Percentiles rank a stretch among this genome's conserved stretches.
phyloP scores from a whole-genome alignment of 1,140 invertebrate genomes.

The Branchinecta lindahli region DNA sequence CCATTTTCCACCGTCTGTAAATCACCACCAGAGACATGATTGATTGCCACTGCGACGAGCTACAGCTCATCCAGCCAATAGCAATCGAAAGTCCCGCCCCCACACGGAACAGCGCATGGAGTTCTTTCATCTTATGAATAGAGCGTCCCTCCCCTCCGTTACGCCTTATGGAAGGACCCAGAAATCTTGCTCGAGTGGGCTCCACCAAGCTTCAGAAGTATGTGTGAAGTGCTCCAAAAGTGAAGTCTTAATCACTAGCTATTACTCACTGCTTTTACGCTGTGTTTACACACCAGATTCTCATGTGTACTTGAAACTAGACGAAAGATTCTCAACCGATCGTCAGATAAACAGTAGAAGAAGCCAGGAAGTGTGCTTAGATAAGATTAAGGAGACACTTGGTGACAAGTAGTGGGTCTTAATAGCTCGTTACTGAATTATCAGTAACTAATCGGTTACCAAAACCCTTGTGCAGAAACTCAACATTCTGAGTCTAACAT shows the following conservation, averaged over 20 bases:
- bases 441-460: no score
- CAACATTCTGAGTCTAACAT: no score
- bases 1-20: no score
- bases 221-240: slow-evolving; percentile 2
- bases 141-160: not conserved
- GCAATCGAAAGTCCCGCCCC: not conserved
- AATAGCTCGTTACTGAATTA: no score
- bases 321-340: not conserved
- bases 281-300: slow-evolving; percentile 3
- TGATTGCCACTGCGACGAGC: not conserved
- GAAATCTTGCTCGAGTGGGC: not conserved
- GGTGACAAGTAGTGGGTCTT: no score
- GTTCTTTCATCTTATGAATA: not conserved
- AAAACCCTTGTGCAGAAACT: no score
- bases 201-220: not conserved
- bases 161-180: not conserved
- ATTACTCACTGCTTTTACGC: slow-evolving; percentile 8
- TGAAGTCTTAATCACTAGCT: slow-evolving; percentile 1
- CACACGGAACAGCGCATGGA: not conserved
- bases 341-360: not conserved
- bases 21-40: not conserved
- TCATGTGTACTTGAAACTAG: slow-evolving; percentile 5
- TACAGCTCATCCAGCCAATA: not conserved
- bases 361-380: no score
- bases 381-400: no score